Evolutionary conservation across 2,888 invertebrate species (phyloP).

Genomic region (Thyatira batis): DNA sequence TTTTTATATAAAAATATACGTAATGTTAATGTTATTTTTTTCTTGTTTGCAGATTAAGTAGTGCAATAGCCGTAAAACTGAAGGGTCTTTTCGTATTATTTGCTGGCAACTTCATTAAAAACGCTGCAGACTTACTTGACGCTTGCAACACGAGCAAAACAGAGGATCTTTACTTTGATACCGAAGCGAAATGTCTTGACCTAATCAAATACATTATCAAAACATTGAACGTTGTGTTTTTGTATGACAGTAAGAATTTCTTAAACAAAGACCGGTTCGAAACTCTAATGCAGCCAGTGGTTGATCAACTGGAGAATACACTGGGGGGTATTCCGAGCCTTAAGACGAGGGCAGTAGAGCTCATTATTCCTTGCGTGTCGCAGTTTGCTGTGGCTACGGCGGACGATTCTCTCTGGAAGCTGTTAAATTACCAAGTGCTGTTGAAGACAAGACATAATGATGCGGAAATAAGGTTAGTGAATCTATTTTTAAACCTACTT

Average conservation of each 20-base stretch:
- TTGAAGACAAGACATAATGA: conserved; percentile 92
- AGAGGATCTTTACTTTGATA: conserved; percentile 76
- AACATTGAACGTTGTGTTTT: conserved; percentile 89
- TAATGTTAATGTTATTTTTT: not conserved
- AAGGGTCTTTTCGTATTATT: conserved; percentile 95
- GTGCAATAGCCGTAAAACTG: conserved; percentile 89
- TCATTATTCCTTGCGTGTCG: conserved; percentile 90
- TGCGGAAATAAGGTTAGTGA: conserved; percentile 84
- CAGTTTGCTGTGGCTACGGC: conserved; percentile 91
- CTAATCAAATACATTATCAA: conserved; percentile 88
- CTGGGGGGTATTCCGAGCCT: conserved; percentile 84
- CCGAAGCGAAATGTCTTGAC: conserved; percentile 81
- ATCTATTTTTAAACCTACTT: conserved; percentile 2
- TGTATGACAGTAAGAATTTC: conserved; percentile 92
- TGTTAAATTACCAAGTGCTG: conserved; percentile 93
- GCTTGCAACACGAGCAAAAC: conserved; percentile 85
- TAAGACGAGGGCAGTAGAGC: conserved; percentile 80
- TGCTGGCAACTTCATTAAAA: conserved; percentile 91
- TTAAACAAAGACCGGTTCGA: conserved; percentile 93
- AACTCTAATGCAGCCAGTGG: conserved; percentile 91
- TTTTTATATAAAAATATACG: not conserved
- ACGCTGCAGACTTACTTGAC: conserved; percentile 88
- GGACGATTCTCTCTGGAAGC: conserved; percentile 94
- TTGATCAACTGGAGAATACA: conserved; percentile 93
- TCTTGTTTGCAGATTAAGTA: conserved; percentile 83